phyloP scores from a whole-genome alignment of 2,888 invertebrate species.

The Philereme transversata region DNA sequence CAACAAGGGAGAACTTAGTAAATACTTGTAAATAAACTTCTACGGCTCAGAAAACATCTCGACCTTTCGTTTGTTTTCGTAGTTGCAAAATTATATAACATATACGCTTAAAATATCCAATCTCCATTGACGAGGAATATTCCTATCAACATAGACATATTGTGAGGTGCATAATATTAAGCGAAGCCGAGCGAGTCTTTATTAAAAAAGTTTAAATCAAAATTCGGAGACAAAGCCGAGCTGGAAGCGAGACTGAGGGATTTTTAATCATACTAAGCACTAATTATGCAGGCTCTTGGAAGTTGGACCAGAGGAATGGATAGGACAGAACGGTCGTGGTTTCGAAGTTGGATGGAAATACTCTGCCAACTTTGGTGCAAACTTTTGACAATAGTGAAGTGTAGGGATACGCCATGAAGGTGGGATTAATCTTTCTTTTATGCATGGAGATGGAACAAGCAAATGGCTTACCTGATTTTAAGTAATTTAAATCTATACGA shows the following conservation, averaged over 20 bases:
- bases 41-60: too few species aligned
- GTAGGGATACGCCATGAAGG: too few species aligned
- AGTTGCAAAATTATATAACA: not conserved
- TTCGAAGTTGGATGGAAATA: not conserved
- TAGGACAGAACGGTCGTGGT: slow-evolving; percentile 15
- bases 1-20: too few species aligned
- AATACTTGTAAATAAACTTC: too few species aligned
- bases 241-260: slow-evolving; percentile 22
- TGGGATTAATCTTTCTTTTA: too few species aligned
- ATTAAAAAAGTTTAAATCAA: slow-evolving; percentile 39
- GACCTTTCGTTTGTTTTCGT: too few species aligned
- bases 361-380: not conserved
- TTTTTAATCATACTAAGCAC: slow-evolving; percentile 39
- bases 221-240: slow-evolving; percentile 35
- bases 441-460: too few species aligned
- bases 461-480: too few species aligned
- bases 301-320: slow-evolving; percentile 24
- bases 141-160: not conserved
- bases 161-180: slow-evolving; percentile 2
- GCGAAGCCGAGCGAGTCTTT: slow-evolving; percentile 20
- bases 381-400: slow-evolving; percentile 8
- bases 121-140: not conserved
- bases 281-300: slow-evolving; percentile 38
- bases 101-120: not conserved
- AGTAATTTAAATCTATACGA: too few species aligned